Conservation (phyloP, 2,113 vertebrate species). For the Paracanthobrama guichenoti region DNA sequence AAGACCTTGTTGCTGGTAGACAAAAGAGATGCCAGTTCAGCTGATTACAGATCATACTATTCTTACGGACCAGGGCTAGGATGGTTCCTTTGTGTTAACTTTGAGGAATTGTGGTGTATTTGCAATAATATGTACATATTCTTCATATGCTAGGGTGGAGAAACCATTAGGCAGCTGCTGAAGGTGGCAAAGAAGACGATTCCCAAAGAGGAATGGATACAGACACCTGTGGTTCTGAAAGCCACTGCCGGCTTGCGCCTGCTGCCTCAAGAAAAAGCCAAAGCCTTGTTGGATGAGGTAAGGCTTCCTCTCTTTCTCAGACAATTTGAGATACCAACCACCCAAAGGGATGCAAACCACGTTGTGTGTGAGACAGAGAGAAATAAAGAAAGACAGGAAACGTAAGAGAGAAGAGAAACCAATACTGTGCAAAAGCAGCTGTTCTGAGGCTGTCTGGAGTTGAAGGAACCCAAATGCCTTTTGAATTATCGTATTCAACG, state of each 20-base stretch:
- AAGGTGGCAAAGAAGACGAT: constrained; percentile 87
- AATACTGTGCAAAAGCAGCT: constrained; percentile 72
- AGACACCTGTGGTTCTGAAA: constrained; percentile 92
- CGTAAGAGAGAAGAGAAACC: constrained; percentile 53
- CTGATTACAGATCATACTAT: neutral
- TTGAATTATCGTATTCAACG: constrained; percentile 69
- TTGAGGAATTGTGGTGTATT: neutral
- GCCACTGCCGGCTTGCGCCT: constrained; percentile 93
- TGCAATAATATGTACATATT: constrained; percentile 2
- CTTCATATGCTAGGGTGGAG: constrained; percentile 80
- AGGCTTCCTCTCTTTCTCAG: constrained; percentile 64
- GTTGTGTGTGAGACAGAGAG: constrained; percentile 62
- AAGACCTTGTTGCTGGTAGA: neutral
- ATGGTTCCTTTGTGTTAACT: neutral
- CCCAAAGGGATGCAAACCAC: constrained; percentile 71
- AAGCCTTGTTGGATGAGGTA: constrained; percentile 87
- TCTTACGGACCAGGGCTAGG: neutral
- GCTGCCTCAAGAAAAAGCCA: constrained; percentile 86
- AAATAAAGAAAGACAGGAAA: constrained; percentile 51
- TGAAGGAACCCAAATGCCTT: constrained; percentile 66
- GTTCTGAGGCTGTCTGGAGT: constrained; percentile 75
- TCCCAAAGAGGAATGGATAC: constrained; percentile 86
- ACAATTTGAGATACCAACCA: constrained; percentile 64
- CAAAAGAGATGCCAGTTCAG: neutral
- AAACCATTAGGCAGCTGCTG: constrained; percentile 84